A percentile compares a stretch with the other conserved stretches of the same genome.
Conservation (phyloP, 1,140 invertebrate species). For the Pararge aegeria region DNA sequence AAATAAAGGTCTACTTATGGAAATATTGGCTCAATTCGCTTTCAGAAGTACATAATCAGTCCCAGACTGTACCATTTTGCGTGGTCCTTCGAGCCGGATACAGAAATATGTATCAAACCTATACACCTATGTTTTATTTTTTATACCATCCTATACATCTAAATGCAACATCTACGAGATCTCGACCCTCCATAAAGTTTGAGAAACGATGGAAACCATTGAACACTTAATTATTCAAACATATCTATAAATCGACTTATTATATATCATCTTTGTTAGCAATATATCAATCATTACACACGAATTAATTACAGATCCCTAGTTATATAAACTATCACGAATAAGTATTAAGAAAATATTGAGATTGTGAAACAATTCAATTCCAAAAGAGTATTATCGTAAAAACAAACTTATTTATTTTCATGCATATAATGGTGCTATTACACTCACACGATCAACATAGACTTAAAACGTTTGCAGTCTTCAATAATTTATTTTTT, state of each 20-base stretch:
- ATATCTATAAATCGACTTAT: slow-evolving; percentile 4
- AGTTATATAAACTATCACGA: slow-evolving; percentile 23
- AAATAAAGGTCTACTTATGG: too few species aligned
- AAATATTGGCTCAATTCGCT: not conserved
- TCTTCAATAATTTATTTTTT: too few species aligned
- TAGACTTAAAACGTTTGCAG: too few species aligned
- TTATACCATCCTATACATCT: not conserved
- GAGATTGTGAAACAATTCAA: slow-evolving; percentile 35
- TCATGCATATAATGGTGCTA: too few species aligned
- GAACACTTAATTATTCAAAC: not conserved
- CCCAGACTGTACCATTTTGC: not conserved
- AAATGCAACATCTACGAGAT: not conserved
- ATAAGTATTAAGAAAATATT: slow-evolving; percentile 41
- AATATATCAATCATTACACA: slow-evolving; percentile 15
- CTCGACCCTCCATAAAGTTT: not conserved
- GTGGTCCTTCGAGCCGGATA: not conserved
- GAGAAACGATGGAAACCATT: not conserved
- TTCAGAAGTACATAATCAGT: not conserved
- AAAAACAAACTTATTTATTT: slow-evolving; percentile 2
- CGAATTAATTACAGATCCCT: slow-evolving; percentile 22
- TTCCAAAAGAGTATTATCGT: slow-evolving; percentile 32
- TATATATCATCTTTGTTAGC: not conserved
- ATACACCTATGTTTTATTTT: not conserved
- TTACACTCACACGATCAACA: too few species aligned
- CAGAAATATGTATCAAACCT: not conserved